Conservation (phyloP, 1,140 invertebrate species). For the Zeugodacus cucurbitae region DNA sequence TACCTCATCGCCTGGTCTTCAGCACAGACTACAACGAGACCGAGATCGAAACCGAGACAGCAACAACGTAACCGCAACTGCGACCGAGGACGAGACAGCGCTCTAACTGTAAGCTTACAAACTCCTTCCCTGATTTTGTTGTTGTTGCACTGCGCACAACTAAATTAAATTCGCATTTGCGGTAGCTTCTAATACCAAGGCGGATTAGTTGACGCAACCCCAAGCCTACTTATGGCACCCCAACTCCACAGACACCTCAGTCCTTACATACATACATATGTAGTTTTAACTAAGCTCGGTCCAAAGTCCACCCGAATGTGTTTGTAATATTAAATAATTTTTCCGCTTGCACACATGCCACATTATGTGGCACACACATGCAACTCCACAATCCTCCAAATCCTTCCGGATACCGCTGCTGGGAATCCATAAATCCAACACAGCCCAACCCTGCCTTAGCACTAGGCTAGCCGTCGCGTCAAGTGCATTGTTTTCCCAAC, state of each 20-base stretch:
- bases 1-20: neutral
- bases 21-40: neutral
- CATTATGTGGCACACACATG: neutral
- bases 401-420: neutral
- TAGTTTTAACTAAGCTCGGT: neutral
- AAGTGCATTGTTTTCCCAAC: neutral
- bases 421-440: neutral
- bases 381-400: neutral
- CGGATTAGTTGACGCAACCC: conserved; percentile 2
- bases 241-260: neutral
- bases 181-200: conserved; percentile 13
- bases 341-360: neutral
- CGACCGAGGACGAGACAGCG: too few relatives aligned
- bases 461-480: neutral
- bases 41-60: neutral
- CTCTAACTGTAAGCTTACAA: neutral
- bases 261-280: neutral
- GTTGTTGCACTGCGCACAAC: neutral
- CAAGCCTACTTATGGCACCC: neutral
- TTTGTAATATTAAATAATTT: conserved; percentile 28
- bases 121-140: neutral
- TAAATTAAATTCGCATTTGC: conserved; percentile 29
- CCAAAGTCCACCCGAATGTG: neutral
- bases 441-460: neutral
- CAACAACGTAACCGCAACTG: neutral